phyloP scores from a whole-genome alignment of 2,888 invertebrate genomes.

The Bellardia pandia region DNA sequence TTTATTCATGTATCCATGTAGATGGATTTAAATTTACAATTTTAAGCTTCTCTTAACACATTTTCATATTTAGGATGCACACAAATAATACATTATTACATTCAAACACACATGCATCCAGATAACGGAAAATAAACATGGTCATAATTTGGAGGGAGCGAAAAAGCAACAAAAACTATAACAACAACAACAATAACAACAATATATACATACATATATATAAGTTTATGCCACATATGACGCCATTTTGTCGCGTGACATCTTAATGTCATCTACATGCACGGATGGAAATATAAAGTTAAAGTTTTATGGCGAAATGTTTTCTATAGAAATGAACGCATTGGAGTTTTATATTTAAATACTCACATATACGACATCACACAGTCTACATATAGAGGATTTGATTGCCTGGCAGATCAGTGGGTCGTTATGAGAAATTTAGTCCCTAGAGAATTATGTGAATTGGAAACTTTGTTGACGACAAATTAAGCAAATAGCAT shows the following conservation, averaged over 20 bases:
- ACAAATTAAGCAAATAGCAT: no score
- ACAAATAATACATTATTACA: neutral
- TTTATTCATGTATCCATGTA: slow-evolving; percentile 29
- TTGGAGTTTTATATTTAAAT: slow-evolving; percentile 7
- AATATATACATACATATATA: neutral
- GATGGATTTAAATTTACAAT: slow-evolving; percentile 59
- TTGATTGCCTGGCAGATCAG: slow-evolving; percentile 7
- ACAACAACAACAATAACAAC: neutral
- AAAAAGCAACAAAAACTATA: slow-evolving; percentile 9
- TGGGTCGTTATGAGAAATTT: neutral
- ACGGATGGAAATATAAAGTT: slow-evolving; percentile 24
- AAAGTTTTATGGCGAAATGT: slow-evolving; percentile 35
- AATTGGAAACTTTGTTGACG: neutral
- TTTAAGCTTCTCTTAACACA: slow-evolving; percentile 64
- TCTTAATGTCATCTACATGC: slow-evolving; percentile 66
- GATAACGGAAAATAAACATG: slow-evolving; percentile 28
- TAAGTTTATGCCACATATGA: slow-evolving; percentile 55
- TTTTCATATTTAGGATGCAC: slow-evolving; percentile 10
- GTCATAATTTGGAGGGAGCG: slow-evolving; percentile 27
- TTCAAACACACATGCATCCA: neutral
- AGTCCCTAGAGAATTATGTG: neutral
- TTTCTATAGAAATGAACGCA: neutral
- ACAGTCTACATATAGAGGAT: neutral
- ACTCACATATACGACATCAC: neutral
- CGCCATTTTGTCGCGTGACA: slow-evolving; percentile 70